Evolutionary conservation across 1,140 invertebrate species (phyloP).

Genomic region (Octopus sinensis): DNA sequence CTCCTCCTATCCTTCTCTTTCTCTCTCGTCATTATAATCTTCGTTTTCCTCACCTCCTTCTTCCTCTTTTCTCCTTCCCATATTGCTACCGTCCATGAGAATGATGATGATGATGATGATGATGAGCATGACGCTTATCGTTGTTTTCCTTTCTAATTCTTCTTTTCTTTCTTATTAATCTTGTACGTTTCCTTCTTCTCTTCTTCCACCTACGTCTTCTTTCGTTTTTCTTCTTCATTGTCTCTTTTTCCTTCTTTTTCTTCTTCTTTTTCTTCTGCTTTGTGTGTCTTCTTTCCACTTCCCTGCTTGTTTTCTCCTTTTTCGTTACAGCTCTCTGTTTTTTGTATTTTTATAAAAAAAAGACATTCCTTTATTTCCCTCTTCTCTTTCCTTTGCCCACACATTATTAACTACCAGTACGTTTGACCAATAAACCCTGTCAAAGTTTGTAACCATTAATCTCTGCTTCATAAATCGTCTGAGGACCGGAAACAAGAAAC

Average conservation of each 20-base stretch:
- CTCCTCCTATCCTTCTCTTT: neutral
- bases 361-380: too few species aligned
- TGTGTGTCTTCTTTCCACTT: neutral
- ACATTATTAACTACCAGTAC: too few species aligned
- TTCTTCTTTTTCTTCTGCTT: neutral
- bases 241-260: neutral
- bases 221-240: neutral
- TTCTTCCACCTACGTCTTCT: neutral
- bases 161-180: neutral
- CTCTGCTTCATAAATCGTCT: too few species aligned
- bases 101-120: too few species aligned
- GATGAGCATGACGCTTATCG: too few species aligned
- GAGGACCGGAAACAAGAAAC: too few species aligned
- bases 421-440: too few species aligned
- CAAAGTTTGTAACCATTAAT: too few species aligned
- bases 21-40: neutral
- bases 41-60: neutral
- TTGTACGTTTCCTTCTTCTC: neutral
- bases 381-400: too few species aligned
- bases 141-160: too few species aligned
- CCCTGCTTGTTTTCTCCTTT: neutral
- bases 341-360: neutral
- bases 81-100: too few species aligned
- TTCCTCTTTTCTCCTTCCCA: neutral
- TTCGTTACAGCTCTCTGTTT: neutral